These are phyloP conservation scores for Tenebrosternarchus preto DNA, from an alignment of 2,113 vertebrate species.

Conservation along the genomic window DNA sequence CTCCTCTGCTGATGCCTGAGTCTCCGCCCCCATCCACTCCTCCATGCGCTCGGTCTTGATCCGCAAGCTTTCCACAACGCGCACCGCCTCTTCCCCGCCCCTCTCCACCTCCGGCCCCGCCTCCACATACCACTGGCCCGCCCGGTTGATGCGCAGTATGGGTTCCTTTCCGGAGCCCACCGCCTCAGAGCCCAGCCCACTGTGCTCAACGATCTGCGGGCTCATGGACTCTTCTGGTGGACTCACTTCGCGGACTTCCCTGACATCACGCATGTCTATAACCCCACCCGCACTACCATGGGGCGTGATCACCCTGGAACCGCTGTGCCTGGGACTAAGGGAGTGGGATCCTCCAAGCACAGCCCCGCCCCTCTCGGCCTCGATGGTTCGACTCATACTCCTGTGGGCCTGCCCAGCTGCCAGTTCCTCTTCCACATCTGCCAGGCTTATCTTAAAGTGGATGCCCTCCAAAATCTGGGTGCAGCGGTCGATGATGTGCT, in stretches of 20 bases:
- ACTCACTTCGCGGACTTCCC: constrained; percentile 80
- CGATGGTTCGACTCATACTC: constrained; percentile 74
- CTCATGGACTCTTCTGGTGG: constrained; percentile 87
- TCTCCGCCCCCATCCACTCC: constrained; percentile 89
- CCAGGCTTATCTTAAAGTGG: constrained; percentile 93
- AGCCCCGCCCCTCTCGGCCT: constrained; percentile 68
- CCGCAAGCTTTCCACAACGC: constrained; percentile 81
- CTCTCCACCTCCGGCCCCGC: constrained; percentile 83
- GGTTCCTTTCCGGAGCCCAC: constrained; percentile 79
- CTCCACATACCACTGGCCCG: constrained; percentile 96
- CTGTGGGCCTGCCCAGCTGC: constrained; percentile 72
- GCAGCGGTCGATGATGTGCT: constrained; percentile 98
- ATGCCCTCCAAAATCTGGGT: constrained; percentile 97
- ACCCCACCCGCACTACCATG: constrained; percentile 70
- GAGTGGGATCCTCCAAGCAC: constrained; percentile 60
- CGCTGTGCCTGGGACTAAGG: constrained; percentile 75
- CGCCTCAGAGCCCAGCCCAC: constrained; percentile 72
- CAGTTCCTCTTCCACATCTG: constrained; percentile 84
- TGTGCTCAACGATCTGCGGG: constrained; percentile 86
- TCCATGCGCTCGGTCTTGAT: constrained; percentile 95
- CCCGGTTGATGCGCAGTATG: constrained; percentile 91
- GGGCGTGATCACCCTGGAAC: constrained; percentile 74
- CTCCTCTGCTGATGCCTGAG: constrained; percentile 86
- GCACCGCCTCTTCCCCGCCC: constrained; percentile 77
- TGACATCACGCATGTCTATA: constrained; percentile 80